Conservation (phyloP, 2,113 vertebrate genomes). For the Spea bombifrons region DNA sequence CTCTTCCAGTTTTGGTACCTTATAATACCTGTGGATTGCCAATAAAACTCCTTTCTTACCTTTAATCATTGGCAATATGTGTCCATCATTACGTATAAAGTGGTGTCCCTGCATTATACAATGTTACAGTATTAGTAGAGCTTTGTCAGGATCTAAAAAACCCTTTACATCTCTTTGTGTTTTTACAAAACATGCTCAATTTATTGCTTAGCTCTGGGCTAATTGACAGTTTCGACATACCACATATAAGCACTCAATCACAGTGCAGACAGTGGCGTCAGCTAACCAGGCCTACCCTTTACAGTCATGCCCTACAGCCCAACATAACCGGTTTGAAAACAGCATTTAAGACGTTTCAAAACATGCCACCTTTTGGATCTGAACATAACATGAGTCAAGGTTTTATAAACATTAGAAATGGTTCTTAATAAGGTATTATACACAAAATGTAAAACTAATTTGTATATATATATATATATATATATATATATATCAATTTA, state of each 20-base stretch:
- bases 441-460: too few species aligned
- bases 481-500: too few species aligned
- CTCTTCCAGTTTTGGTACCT: too few species aligned
- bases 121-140: too few species aligned
- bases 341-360: neutral
- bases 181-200: neutral
- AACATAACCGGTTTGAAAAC: neutral
- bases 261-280: neutral
- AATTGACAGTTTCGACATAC: neutral
- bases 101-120: too few species aligned
- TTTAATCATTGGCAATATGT: too few species aligned
- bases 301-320: neutral
- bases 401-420: neutral
- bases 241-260: too few species aligned
- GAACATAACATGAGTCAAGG: neutral
- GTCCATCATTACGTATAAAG: too few species aligned
- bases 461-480: too few species aligned
- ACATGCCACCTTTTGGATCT: neutral
- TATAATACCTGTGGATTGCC: too few species aligned
- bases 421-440: too few species aligned
- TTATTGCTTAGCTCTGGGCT: neutral
- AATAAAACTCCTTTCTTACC: too few species aligned
- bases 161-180: neutral
- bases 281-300: neutral
- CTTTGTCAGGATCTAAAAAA: neutral